Conservation (phyloP, 2,888 invertebrate genomes). For the Escarpia spicata region DNA sequence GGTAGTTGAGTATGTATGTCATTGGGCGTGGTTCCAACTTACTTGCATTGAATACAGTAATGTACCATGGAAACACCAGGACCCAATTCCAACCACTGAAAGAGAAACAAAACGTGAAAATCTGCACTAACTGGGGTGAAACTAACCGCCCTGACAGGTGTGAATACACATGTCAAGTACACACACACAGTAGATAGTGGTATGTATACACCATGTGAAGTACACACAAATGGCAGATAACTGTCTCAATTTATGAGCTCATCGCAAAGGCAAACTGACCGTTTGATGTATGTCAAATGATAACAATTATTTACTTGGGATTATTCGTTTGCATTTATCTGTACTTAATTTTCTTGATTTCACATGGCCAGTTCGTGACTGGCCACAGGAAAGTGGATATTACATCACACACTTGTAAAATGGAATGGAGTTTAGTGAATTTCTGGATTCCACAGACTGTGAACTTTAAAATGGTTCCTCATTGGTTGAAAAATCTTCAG, state of each 20-base stretch:
- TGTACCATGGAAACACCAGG: slow-evolving; percentile 66
- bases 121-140: not conserved
- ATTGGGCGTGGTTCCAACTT: slow-evolving; percentile 27
- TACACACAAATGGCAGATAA: not conserved
- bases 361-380: not conserved
- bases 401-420: too few relatives aligned
- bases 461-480: too few relatives aligned
- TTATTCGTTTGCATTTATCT: not conserved
- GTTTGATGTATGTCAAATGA: slow-evolving; percentile 40
- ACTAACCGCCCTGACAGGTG: not conserved
- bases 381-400: too few relatives aligned
- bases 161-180: not conserved
- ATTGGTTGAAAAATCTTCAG: too few relatives aligned
- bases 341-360: not conserved
- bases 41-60: slow-evolving; percentile 62
- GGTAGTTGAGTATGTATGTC: not conserved
- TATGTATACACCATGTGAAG: not conserved
- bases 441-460: too few relatives aligned
- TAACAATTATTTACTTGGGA: slow-evolving; percentile 41
- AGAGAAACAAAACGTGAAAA: slow-evolving; percentile 7
- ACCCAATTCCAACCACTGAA: slow-evolving; percentile 67
- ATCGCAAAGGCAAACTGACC: slow-evolving; percentile 17
- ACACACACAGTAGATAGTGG: not conserved
- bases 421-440: too few relatives aligned
- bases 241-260: not conserved